A percentile compares a stretch with the other conserved stretches of the same genome.
These are phyloP conservation scores for Harpagoxenus sublaevis DNA, from an alignment of 2,888 invertebrate species.

Conservation along the genomic window DNA sequence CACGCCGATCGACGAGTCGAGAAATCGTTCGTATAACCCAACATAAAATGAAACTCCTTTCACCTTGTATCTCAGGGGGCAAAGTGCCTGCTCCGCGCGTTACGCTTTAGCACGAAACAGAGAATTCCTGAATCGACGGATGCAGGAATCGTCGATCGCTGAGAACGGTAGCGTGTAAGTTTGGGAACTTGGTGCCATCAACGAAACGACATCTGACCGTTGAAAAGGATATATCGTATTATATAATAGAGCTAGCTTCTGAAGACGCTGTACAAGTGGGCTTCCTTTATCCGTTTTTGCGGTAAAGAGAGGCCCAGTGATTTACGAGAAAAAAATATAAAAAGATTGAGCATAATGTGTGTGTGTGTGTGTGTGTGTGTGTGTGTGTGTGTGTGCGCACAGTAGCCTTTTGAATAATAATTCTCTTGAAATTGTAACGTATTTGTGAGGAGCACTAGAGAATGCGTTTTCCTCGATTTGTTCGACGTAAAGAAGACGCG, in stretches of 20 bases:
- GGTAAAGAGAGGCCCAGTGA: conserved; percentile 6
- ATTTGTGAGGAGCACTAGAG: neutral
- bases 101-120: conserved; percentile 57
- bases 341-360: neutral
- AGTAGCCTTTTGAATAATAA: neutral
- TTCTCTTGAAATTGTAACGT: neutral
- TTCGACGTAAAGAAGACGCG: conserved; percentile 7
- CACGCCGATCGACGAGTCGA: conserved; percentile 58
- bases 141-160: neutral
- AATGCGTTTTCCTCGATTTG: conserved; percentile 29
- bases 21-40: conserved; percentile 71
- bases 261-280: conserved; percentile 25
- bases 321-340: conserved; percentile 23
- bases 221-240: neutral
- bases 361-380: too few species aligned
- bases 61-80: conserved; percentile 40
- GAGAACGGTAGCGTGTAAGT: conserved; percentile 26
- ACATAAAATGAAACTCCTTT: conserved; percentile 66
- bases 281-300: neutral
- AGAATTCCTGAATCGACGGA: conserved; percentile 35
- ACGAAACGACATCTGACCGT: conserved; percentile 10
- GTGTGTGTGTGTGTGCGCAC: neutral
- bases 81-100: conserved; percentile 50
- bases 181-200: neutral
- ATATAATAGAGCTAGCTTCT: conserved; percentile 28